These are phyloP conservation scores for Cyrtonyx montezumae DNA, from an alignment of 2,113 vertebrate species.

Conservation along the genomic window DNA sequence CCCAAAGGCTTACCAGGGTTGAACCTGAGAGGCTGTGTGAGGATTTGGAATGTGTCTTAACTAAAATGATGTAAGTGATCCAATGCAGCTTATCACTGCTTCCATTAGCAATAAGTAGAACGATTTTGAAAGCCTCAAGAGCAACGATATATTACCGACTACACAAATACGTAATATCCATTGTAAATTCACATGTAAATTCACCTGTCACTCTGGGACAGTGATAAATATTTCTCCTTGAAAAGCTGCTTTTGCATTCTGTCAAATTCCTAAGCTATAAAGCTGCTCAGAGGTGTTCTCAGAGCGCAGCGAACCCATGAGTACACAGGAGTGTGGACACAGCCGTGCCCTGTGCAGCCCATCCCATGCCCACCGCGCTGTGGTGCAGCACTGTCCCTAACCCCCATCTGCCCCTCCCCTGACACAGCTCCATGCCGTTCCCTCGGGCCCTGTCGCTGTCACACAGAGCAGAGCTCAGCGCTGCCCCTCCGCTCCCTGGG, in stretches of 20 bases:
- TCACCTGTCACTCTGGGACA: neutral
- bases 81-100: neutral
- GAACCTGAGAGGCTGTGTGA: conserved; percentile 22
- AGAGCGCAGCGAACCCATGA: neutral
- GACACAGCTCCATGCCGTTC: no score
- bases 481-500: neutral
- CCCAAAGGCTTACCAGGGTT: conserved; percentile 22
- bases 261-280: neutral
- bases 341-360: neutral
- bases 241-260: neutral
- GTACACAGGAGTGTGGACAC: neutral
- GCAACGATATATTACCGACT: neutral
- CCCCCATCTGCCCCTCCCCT: no score
- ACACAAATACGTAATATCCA: neutral
- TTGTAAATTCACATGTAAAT: neutral
- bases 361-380: no score
- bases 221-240: neutral
- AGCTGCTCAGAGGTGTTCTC: no score
- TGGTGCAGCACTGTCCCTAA: no score
- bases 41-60: conserved; percentile 49
- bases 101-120: neutral
- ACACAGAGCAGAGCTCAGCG: no score
- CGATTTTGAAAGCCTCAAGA: neutral
- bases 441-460: no score
- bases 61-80: conserved; percentile 50